Base-by-base conservation (phyloP, 2,888 invertebrate genomes). In the Blastobasis adustella region DNA sequence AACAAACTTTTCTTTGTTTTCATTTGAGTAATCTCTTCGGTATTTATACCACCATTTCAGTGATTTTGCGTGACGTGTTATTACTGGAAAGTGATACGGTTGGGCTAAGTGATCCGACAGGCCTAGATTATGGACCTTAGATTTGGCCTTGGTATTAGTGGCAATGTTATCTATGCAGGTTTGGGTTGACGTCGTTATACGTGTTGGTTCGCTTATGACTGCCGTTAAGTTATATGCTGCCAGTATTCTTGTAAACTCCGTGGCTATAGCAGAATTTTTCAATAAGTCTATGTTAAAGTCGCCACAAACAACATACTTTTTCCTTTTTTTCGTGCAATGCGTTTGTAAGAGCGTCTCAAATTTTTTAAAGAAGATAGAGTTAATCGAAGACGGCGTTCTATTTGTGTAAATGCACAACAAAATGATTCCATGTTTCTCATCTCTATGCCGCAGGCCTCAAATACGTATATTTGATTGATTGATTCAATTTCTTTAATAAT, bases 91-190 rank as follows among this genome's bases (percentile, higher is more conserved):
- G 1, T 43, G 47, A n/a, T 10, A 50, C 4, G 38, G 37, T 23
- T 47, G 51, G 0, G 47, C 51, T 5, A 44, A 47, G n/a, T 47
- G 47, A 6, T 51, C 51, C 2, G 51, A 51, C 2, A 50, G 7
- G 0, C 46, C 46, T 10, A 46, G 8, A 5, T 50, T 42, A 37
- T 50, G 46, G 0, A 50, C 38, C 7, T 46, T 37, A 4, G 42
- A 36, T 5, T 37, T 1, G 1, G 46, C 50, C 6, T 37, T 10
- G 2, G 39, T 10, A 42, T 50, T 50, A 4, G 46, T 45, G 8
- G 5, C 7, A 9, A 51, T 51, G 5, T 47, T 40, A 10, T 47
- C 51, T 1, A 51, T 51, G 23, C 51, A 51, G 0, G 47, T 51
- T 38, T 0, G 6, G 0, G 47, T 10, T 10, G 37, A 23, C 1